Conservation (phyloP, 2,113 vertebrate genomes). For the Buteo buteo region DNA sequence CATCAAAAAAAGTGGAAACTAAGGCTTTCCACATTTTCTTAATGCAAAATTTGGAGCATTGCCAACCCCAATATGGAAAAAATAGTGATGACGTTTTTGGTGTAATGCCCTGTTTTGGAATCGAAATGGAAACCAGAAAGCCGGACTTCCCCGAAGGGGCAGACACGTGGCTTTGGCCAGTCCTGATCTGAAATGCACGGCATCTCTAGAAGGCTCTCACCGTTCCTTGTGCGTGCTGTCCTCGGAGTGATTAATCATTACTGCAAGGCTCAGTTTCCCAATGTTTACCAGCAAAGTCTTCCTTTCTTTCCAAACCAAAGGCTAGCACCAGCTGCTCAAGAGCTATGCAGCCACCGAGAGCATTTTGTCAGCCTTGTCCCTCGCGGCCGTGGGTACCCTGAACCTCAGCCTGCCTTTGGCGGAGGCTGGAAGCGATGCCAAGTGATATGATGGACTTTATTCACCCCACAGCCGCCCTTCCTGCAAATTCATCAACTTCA, state of each 20-base stretch:
- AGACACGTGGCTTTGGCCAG: not conserved
- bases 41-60: not conserved
- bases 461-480: not conserved
- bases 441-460: not conserved
- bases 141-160: not conserved
- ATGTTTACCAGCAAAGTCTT: not conserved
- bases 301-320: not conserved
- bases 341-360: not conserved
- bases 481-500: slow-evolving; percentile 1
- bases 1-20: not conserved
- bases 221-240: not conserved
- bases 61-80: not conserved
- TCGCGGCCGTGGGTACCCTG: rapidly evolving
- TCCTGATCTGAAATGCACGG: not conserved
- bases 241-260: not conserved
- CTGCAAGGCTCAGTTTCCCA: not conserved
- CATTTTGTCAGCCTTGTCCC: not conserved
- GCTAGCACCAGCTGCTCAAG: not conserved
- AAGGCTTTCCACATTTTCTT: not conserved
- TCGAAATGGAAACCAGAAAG: not conserved
- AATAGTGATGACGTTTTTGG: not conserved
- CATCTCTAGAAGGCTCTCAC: not conserved
- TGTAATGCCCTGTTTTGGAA: not conserved
- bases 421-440: not conserved
- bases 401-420: not conserved